A percentile compares a stretch with the other conserved stretches of the same genome.
Conservation (phyloP, 92 coral and sea anemone genomes). For the Umimayanthus kanabou region DNA sequence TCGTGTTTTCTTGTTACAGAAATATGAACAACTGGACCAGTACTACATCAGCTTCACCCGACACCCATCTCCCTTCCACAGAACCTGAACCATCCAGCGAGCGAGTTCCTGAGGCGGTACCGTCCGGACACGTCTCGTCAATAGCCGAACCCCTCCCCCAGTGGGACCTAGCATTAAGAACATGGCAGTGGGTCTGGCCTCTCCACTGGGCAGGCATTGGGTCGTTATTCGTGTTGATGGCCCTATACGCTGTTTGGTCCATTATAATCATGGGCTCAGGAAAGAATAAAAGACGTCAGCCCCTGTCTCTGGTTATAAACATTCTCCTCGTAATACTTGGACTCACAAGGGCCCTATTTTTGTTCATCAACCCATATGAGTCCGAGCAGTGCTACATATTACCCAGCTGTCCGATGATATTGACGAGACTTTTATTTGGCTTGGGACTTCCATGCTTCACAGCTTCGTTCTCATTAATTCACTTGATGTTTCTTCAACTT, state of each 20-base stretch:
- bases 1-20: slow-evolving; percentile 22
- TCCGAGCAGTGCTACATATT: slow-evolving; percentile 77
- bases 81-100: slow-evolving; percentile 29
- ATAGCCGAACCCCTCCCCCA: slow-evolving; percentile 78
- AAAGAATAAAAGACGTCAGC: slow-evolving; percentile 52
- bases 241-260: slow-evolving; percentile 65
- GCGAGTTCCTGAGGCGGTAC: not conserved
- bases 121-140: not conserved
- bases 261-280: slow-evolving; percentile 34
- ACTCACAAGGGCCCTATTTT: slow-evolving; percentile 62
- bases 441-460: slow-evolving; percentile 85
- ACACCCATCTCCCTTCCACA: not conserved
- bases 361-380: slow-evolving; percentile 88
- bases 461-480: slow-evolving; percentile 82
- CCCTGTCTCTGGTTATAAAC: slow-evolving; percentile 57
- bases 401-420: slow-evolving; percentile 60
- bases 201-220: slow-evolving; percentile 85
- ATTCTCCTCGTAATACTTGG: slow-evolving; percentile 62
- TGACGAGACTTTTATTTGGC: slow-evolving; percentile 74
- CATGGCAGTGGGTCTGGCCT: slow-evolving; percentile 85
- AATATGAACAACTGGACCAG: not conserved
- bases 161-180: slow-evolving; percentile 65
- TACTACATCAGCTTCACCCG: not conserved
- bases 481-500: slow-evolving; percentile 72
- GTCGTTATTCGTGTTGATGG: slow-evolving; percentile 55